These are phyloP conservation scores for Pterocles burchelli DNA, from an alignment of 2,113 vertebrate species.

Conservation along the genomic window DNA sequence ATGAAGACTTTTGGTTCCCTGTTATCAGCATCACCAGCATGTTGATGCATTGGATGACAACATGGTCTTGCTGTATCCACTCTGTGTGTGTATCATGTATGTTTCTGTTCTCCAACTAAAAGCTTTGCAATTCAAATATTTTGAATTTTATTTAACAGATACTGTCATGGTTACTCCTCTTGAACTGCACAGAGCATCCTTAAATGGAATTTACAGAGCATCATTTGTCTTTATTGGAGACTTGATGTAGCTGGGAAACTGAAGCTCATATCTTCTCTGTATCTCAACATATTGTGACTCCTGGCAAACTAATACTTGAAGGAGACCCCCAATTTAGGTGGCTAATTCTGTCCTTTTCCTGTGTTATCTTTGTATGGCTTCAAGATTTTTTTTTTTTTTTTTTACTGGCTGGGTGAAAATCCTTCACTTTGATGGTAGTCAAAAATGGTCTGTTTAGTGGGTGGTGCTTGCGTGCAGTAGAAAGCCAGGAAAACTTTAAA, in stretches of 20 bases:
- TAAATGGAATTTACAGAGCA: neutral
- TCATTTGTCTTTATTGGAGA: neutral
- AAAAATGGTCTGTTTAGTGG: neutral
- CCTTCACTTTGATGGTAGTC: neutral
- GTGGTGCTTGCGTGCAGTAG: neutral
- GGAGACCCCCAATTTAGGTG: neutral
- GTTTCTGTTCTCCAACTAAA: neutral
- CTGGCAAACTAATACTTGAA: neutral
- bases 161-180: neutral
- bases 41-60: neutral
- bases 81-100: neutral
- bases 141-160: neutral
- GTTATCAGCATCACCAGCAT: neutral
- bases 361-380: neutral
- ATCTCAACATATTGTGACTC: neutral
- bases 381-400: neutral
- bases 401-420: neutral
- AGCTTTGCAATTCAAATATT: neutral
- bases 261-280: neutral
- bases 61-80: neutral
- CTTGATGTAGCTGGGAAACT: neutral
- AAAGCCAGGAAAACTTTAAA: neutral
- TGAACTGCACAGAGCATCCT: neutral
- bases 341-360: neutral
- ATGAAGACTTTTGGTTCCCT: neutral